These are phyloP conservation scores for Protula sp. DNA, from an alignment of 2,888 invertebrate species.

Conservation along the genomic window DNA sequence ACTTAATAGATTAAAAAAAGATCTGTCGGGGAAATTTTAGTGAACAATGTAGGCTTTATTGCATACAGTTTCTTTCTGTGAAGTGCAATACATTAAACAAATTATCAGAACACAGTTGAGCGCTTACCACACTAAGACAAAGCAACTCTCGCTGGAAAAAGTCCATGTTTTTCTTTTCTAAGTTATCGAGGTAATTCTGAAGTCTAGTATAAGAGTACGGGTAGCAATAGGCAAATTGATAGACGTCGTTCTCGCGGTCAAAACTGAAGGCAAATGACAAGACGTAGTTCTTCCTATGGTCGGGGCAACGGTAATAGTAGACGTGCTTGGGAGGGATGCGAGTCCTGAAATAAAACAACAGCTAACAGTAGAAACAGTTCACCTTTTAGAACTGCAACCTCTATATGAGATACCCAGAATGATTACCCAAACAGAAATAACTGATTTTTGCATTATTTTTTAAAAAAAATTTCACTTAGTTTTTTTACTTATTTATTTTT, in stretches of 20 bases:
- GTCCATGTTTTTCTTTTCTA: conserved; percentile 62
- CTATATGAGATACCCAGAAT: no score
- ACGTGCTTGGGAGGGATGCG: conserved; percentile 66
- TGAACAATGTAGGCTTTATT: no score
- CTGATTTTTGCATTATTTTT: no score
- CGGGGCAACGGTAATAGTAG: conserved; percentile 84
- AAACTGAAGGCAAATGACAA: conserved; percentile 91
- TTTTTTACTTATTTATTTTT: no score
- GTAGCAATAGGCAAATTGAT: conserved; percentile 87
- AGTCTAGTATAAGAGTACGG: conserved; percentile 93
- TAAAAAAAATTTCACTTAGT: not conserved
- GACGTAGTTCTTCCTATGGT: conserved; percentile 81
- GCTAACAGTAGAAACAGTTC: no score
- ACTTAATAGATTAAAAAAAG: no score
- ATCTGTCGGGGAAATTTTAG: no score
- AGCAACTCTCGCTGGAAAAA: conserved; percentile 66
- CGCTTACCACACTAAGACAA: conserved; percentile 48
- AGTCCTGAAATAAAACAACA: conserved; percentile 35
- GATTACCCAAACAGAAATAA: no score
- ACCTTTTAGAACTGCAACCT: no score
- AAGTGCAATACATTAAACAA: no score
- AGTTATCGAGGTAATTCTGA: conserved; percentile 73
- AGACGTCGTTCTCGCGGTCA: conserved; percentile 89
- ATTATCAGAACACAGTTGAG: no score
- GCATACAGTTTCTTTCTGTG: no score